phyloP scores from a whole-genome alignment of 2,797 vertebrate species.

The Florisuga fusca region DNA sequence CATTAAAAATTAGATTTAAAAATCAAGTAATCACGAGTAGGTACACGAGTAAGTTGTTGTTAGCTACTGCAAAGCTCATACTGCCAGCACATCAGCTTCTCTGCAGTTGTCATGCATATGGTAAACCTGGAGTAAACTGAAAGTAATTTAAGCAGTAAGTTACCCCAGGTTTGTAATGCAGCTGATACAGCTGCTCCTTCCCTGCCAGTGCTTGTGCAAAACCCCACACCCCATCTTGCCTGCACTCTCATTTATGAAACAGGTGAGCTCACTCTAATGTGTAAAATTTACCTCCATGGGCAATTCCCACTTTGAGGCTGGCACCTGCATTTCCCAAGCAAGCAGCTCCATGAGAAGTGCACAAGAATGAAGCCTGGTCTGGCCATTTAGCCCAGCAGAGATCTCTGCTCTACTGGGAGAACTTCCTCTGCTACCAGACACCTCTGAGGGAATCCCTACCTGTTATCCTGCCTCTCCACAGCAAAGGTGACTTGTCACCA shows the following conservation, averaged over 20 bases:
- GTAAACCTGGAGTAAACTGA: constrained; percentile 1
- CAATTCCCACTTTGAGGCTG: background rate
- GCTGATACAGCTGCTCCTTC: background rate
- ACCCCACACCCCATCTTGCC: background rate
- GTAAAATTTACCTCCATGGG: background rate
- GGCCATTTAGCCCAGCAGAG: background rate
- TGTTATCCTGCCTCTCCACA: background rate
- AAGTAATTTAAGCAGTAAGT: background rate
- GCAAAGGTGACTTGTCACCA: background rate
- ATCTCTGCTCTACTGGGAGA: background rate
- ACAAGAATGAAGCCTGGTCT: background rate
- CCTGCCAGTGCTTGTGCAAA: background rate
- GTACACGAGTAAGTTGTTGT: background rate
- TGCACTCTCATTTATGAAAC: background rate
- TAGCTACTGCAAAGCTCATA: background rate
- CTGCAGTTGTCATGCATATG: background rate
- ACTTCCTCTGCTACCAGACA: background rate
- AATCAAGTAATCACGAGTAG: background rate
- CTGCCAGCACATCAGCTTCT: constrained; percentile 8
- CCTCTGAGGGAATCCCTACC: background rate
- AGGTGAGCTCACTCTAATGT: background rate
- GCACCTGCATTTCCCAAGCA: background rate
- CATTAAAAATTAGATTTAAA: background rate
- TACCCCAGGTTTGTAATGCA: background rate
- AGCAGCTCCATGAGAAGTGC: background rate